Evolutionary conservation across 2,113 vertebrate species (phyloP).

Genomic region (Steatornis caripensis): DNA sequence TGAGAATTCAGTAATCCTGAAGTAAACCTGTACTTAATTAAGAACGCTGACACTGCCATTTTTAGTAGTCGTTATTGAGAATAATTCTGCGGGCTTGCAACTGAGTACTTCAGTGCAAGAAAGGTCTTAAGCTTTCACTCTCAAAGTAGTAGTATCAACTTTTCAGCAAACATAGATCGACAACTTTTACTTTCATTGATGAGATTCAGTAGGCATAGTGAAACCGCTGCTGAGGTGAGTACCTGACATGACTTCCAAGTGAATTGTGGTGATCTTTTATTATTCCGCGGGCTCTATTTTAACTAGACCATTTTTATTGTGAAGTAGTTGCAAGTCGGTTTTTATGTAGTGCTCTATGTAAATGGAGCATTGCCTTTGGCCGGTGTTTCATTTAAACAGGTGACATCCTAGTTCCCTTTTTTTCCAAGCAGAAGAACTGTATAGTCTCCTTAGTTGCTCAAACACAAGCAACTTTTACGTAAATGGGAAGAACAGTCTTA

Average conservation of each 20-base stretch:
- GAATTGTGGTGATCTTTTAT: background rate
- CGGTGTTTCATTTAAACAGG: background rate
- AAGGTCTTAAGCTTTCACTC: background rate
- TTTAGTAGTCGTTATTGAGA: background rate
- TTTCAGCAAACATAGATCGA: background rate
- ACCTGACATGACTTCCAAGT: background rate
- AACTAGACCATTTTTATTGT: background rate
- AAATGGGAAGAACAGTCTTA: background rate
- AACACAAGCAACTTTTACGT: background rate
- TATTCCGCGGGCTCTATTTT: background rate
- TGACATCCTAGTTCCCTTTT: background rate
- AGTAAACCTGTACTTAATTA: background rate
- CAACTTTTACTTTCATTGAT: background rate
- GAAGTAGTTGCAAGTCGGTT: background rate
- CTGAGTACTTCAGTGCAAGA: background rate
- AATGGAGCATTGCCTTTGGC: background rate
- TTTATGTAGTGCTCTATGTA: background rate
- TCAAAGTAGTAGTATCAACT: background rate
- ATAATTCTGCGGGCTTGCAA: background rate
- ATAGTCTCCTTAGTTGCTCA: background rate
- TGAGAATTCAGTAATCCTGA: background rate
- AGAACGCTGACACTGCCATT: background rate
- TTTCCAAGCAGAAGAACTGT: background rate
- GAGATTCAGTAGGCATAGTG: background rate
- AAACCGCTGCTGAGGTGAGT: background rate